Evolutionary conservation across 2,888 invertebrate species (phyloP), one percentile per base, ranked within the genome.

Genomic region (Dichetophora obliterata): DNA sequence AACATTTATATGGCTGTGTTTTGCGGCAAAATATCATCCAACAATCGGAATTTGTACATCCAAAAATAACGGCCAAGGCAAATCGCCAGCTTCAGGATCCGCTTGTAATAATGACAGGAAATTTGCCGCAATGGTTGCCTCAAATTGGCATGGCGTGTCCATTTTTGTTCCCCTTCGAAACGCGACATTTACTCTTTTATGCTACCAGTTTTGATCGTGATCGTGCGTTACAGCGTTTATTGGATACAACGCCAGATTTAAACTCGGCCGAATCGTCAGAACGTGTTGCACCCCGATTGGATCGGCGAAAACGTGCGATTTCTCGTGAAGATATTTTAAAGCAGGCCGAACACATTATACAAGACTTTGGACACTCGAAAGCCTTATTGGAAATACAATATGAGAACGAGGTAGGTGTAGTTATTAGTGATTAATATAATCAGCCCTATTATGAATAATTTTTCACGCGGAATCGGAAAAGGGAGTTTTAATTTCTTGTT

Each of bases 191-290:
- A 85, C 90, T 99, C 81, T 96, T 99, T 91, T 99, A 99, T 91
- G 97, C 98, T 80, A 97, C 98, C 74, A 96, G 98, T 79, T 99
- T 99, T 90, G 99, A 99, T 91, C 94, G 99, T 76, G 97, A 97
- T 91, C 94, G 99, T 86, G 99, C 99, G 71, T 91, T 99, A 83
- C 98, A 98, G 90, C 94, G 98, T 77, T 92, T 99, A 81, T 91
- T 99, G 84, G 98, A 98, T 88, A 95, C 96, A 83, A 94, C 96
- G 73, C 97, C 97, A 8, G 97, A 97, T 90, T 91, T 97, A 76
- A 93, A 92, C 84, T 93, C 94, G 71, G 91, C 92, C 4, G 95
- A 95, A 85, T 93, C 93, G 72, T 93, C 94, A 79, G 98, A 98
- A 89, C 92, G 98, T 75, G 97, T 98, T 0, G 97, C 98, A 57